Conservation (phyloP, 1,140 invertebrate genomes). For the Drosophila repletoides region DNA sequence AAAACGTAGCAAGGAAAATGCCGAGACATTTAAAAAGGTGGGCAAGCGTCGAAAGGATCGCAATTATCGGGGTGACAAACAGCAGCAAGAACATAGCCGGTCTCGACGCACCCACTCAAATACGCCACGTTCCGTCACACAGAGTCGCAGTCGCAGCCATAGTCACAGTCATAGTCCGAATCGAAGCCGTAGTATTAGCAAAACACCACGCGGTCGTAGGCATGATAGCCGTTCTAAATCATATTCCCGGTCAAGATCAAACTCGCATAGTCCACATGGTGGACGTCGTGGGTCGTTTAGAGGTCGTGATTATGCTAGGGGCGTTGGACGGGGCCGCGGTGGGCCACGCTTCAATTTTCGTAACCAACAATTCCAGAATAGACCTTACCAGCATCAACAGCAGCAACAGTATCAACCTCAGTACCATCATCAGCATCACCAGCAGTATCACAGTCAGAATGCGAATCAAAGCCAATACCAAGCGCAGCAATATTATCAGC, state of each 20-base stretch:
- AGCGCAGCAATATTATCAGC: constrained; percentile 83
- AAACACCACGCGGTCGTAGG: background rate
- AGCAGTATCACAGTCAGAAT: constrained; percentile 7
- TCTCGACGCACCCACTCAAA: constrained; percentile 34
- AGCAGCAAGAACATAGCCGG: constrained; percentile 53
- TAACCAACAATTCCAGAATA: constrained; percentile 52
- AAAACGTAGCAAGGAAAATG: constrained; percentile 74
- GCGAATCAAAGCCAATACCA: background rate
- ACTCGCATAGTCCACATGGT: constrained; percentile 37
- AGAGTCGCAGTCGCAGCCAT: constrained; percentile 9
- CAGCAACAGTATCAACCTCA: constrained; percentile 31
- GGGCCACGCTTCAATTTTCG: constrained; percentile 46
- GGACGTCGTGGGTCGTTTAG: constrained; percentile 28
- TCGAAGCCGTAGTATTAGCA: constrained; percentile 30
- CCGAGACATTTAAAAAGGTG: constrained; percentile 90
- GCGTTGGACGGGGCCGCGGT: constrained; percentile 24
- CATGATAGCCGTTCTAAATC: constrained; percentile 59
- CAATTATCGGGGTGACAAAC: constrained; percentile 89
- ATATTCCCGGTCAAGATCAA: constrained; percentile 46
- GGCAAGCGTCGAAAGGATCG: constrained; percentile 91
- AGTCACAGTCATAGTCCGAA: constrained; percentile 9
- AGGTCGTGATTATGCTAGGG: constrained; percentile 28
- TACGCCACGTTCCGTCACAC: constrained; percentile 2
- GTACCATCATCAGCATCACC: constrained; percentile 25
- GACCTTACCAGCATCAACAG: constrained; percentile 33